A percentile compares a stretch with the other conserved stretches of the same genome.
These are phyloP conservation scores for Pseudococcus viburni DNA, from an alignment of 2,888 invertebrate species.

Conservation along the genomic window DNA sequence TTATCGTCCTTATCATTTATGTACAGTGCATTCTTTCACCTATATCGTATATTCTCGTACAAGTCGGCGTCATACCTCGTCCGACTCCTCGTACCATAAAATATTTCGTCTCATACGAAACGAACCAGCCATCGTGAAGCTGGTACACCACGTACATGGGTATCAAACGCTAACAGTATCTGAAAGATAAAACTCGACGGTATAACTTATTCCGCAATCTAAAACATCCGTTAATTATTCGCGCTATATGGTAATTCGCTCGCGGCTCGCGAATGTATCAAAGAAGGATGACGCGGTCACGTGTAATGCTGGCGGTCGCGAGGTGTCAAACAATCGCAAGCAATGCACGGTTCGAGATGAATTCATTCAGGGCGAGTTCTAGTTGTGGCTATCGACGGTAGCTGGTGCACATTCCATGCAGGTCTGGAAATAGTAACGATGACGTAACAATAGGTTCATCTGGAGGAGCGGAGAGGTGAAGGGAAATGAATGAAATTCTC, in stretches of 20 bases:
- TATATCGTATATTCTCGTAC: background rate
- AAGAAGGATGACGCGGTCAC: background rate
- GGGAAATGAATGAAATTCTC: background rate
- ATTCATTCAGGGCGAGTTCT: background rate
- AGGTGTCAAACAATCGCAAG: background rate
- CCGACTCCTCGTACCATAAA: background rate
- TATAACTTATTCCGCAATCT: background rate
- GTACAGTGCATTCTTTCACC: conserved; percentile 17
- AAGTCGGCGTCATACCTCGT: background rate
- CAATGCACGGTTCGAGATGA: background rate
- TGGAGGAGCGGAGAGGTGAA: background rate
- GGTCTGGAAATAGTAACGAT: background rate
- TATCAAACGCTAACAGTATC: background rate
- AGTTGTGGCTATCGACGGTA: background rate
- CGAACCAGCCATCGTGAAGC: background rate
- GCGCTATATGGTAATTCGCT: conserved; percentile 38
- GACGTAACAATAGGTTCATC: background rate
- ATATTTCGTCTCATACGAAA: background rate
- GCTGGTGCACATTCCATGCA: background rate
- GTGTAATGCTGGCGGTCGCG: conserved; percentile 10
- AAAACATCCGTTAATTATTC: conserved; percentile 55
- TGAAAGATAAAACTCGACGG: conserved; percentile 1
- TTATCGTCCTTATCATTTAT: conserved; percentile 27
- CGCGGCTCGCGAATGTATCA: conserved; percentile 14
- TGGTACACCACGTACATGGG: background rate